Conservation (phyloP, 2,888 invertebrate genomes). For the Lacanobia wlatinum region DNA sequence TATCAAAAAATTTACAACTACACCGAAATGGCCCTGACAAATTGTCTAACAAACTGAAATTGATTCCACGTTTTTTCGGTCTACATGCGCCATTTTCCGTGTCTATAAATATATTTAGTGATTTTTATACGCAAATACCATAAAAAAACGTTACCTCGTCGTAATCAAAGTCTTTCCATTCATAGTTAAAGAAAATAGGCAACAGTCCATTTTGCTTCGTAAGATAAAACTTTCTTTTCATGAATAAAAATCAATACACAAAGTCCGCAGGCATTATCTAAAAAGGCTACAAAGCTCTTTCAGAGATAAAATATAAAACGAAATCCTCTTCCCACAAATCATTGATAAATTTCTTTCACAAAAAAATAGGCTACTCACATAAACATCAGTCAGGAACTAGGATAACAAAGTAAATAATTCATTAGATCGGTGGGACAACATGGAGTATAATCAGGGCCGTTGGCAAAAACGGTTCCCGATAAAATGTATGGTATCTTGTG, state of each 20-base stretch:
- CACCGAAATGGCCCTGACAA: slow-evolving; percentile 34
- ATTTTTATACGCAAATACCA: not conserved
- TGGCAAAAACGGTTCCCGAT: slow-evolving; percentile 75
- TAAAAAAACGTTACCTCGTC: slow-evolving; percentile 18
- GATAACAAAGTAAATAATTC: slow-evolving; percentile 82
- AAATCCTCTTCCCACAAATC: slow-evolving; percentile 52
- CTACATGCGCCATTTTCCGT: slow-evolving; percentile 4
- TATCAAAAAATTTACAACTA: slow-evolving; percentile 74
- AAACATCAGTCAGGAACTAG: slow-evolving; percentile 74
- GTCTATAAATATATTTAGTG: slow-evolving; percentile 9
- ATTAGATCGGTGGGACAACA: slow-evolving; percentile 78
- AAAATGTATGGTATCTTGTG: slow-evolving; percentile 81
- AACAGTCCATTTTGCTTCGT: slow-evolving; percentile 29
- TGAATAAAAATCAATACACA: slow-evolving; percentile 54
- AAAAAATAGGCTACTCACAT: slow-evolving; percentile 70
- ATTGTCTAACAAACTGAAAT: slow-evolving; percentile 46
- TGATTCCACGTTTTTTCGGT: slow-evolving; percentile 25
- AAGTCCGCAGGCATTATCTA: slow-evolving; percentile 52
- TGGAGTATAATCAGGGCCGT: slow-evolving; percentile 74
- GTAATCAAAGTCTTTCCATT: slow-evolving; percentile 34
- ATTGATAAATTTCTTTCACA: slow-evolving; percentile 57
- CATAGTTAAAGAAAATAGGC: slow-evolving; percentile 46
- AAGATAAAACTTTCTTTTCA: slow-evolving; percentile 52
- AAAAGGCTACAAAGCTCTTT: slow-evolving; percentile 54
- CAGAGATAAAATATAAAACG: slow-evolving; percentile 45